A percentile compares a stretch with the other conserved stretches of the same genome.
These are phyloP conservation scores for Passer domesticus DNA, from an alignment of 2,113 vertebrate species.

Conservation along the genomic window DNA sequence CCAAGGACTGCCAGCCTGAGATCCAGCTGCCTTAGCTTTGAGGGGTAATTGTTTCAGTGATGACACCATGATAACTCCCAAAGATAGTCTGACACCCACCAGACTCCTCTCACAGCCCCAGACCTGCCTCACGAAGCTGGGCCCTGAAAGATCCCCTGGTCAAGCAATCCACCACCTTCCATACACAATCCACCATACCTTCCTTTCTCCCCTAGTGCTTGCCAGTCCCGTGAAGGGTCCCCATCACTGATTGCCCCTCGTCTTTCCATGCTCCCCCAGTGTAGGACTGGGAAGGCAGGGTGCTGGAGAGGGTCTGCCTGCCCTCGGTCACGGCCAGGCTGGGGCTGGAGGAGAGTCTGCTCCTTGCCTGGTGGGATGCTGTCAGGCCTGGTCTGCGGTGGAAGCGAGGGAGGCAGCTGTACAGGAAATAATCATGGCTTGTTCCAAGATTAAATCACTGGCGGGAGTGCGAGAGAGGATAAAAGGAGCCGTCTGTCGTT, in stretches of 20 bases:
- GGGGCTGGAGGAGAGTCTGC: not conserved
- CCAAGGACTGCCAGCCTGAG: not conserved
- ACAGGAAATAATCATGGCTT: constrained; percentile 65
- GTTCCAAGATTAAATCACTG: constrained; percentile 71
- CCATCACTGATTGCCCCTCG: not conserved
- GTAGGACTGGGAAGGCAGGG: not conserved
- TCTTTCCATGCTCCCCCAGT: not conserved
- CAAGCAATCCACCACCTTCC: not conserved
- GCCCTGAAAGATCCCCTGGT: not conserved
- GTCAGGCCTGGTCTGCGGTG: not conserved
- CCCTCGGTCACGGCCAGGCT: fast-evolving
- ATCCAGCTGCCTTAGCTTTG: not conserved
- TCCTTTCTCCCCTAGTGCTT: not conserved
- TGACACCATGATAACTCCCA: no score
- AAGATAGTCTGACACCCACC: not conserved
- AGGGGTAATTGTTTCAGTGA: not conserved
- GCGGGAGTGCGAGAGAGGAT: constrained; percentile 41
- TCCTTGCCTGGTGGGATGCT: not conserved
- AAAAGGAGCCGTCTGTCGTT: constrained; percentile 71
- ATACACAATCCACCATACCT: not conserved
- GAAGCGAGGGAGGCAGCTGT: constrained; percentile 57
- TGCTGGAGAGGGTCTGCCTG: not conserved
- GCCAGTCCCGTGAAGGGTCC: not conserved
- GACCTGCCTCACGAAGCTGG: not conserved
- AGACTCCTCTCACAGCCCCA: not conserved